Evolutionary conservation across 2,113 vertebrate species (phyloP), one percentile per base, ranked within the genome.

Genomic region (Siniperca knerii): DNA sequence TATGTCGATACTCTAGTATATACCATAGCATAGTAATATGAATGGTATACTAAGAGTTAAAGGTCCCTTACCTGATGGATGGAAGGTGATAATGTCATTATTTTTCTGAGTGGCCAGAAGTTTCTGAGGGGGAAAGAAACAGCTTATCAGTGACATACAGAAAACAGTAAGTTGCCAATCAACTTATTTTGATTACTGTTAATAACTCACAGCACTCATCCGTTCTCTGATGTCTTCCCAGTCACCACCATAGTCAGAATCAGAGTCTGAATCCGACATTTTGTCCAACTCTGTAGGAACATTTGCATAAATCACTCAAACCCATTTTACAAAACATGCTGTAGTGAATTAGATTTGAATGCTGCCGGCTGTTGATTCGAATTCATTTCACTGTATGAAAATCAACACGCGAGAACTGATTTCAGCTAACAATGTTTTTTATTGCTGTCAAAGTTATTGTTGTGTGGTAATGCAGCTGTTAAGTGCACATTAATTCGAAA

Each of bases 211-310:
- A 29, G 4, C 0, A 7, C 7, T 4, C 21, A 21, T 33, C 1
- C 4, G 35, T 0, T 25, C 23, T 21, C 11, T 37, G 25, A 1
- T 0, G 3, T 40, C 23, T 0, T 58, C 23, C n/a, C 21, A 90
- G 1, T 81, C 75, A 1, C 1, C 4, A 0, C 9, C 2, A n/a
- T 0, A 37, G 23, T 85, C 81, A 42, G 52, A 55, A 11, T 85
- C 87, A 6, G 86, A 88, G 73, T 93, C 91, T 0, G 83, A 85
- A 62, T 94, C 90, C 6, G 81, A 89, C 91, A 93, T 93, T 18
- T 79, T 84, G 72, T 52, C 66, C 20, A 65, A 81, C 21, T 82
- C 92, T 94, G 87, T 4, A 78, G 80, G 16, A 55, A 65, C 16
- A 58, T 20, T 64, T 29, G 5, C 6, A 58, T 3, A 42, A 29